Evolutionary conservation across 64 coral and sea anemone genomes (phyloP).

Genomic region (Catalaphyllia jardinei): DNA sequence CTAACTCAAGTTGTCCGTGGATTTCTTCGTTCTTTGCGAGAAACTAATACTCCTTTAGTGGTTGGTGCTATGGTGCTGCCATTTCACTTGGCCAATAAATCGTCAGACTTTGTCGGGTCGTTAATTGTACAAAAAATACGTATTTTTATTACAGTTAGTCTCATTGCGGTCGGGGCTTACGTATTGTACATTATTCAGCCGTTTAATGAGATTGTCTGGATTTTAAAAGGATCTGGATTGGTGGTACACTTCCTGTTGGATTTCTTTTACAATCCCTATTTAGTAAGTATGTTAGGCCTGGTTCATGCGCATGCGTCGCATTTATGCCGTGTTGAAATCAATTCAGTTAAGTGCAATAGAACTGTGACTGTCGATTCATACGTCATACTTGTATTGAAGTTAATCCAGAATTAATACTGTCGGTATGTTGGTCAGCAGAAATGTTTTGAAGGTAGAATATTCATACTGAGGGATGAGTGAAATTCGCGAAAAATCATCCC

Average conservation of each 20-base stretch:
- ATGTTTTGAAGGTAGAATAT: too few relatives aligned
- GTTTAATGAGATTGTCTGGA: conserved; percentile 80
- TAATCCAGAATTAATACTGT: too few relatives aligned
- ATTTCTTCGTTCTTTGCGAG: conserved; percentile 87
- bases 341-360: too few relatives aligned
- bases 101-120: conserved; percentile 83
- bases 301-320: not conserved
- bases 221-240: conserved; percentile 65
- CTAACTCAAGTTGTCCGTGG: conserved; percentile 73
- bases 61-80: conserved; percentile 82
- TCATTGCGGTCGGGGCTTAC: conserved; percentile 58
- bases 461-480: too few relatives aligned
- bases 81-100: conserved; percentile 86
- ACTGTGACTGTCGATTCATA: too few relatives aligned
- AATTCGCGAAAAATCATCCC: too few relatives aligned
- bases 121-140: conserved; percentile 74
- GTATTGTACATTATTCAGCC: conserved; percentile 82
- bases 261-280: conserved; percentile 80
- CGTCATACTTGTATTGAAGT: too few relatives aligned
- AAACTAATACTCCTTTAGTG: conserved; percentile 86
- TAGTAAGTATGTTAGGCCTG: conserved; percentile 59
- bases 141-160: conserved; percentile 54
- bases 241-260: conserved; percentile 76
- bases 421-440: too few relatives aligned
- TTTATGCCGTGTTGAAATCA: not conserved